Evolutionary conservation across 2,888 invertebrate genomes (phyloP).

Genomic region (Dorcus parallelipipedus): DNA sequence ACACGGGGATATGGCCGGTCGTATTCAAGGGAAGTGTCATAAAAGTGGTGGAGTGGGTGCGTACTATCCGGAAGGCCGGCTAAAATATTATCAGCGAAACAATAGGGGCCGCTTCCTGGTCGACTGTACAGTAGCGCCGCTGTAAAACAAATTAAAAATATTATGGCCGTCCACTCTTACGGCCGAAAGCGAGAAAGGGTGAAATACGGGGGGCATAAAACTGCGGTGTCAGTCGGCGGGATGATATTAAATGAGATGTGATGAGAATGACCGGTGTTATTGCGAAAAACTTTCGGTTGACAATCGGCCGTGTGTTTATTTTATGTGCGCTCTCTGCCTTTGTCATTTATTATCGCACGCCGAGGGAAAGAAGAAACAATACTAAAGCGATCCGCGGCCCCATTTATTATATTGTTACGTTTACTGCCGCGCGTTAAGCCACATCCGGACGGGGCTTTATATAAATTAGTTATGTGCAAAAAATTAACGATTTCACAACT

Average conservation of each 20-base stretch:
- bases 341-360: too few relatives aligned
- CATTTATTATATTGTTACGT: too few relatives aligned
- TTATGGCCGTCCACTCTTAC: slow-evolving; percentile 34
- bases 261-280: slow-evolving; percentile 32
- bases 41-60: slow-evolving; percentile 35
- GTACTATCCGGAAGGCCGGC: slow-evolving; percentile 41
- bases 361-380: too few relatives aligned
- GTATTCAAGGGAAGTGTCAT: slow-evolving; percentile 39
- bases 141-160: slow-evolving; percentile 47
- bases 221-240: slow-evolving; percentile 36
- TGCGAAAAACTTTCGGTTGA: slow-evolving; percentile 16
- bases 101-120: slow-evolving; percentile 44
- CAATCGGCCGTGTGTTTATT: slow-evolving; percentile 13
- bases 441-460: too few relatives aligned
- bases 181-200: slow-evolving; percentile 33
- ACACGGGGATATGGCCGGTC: slow-evolving; percentile 9
- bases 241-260: slow-evolving; percentile 42
- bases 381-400: too few relatives aligned
- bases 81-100: slow-evolving; percentile 47
- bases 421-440: too few relatives aligned
- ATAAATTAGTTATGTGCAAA: too few relatives aligned
- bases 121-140: slow-evolving; percentile 40
- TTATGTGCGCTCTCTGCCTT: not conserved
- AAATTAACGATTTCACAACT: too few relatives aligned
- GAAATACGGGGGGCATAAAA: slow-evolving; percentile 37